These are phyloP conservation scores for Lasioglossum lativentre DNA, from an alignment of 2,888 invertebrate genomes.

Conservation along the genomic window DNA sequence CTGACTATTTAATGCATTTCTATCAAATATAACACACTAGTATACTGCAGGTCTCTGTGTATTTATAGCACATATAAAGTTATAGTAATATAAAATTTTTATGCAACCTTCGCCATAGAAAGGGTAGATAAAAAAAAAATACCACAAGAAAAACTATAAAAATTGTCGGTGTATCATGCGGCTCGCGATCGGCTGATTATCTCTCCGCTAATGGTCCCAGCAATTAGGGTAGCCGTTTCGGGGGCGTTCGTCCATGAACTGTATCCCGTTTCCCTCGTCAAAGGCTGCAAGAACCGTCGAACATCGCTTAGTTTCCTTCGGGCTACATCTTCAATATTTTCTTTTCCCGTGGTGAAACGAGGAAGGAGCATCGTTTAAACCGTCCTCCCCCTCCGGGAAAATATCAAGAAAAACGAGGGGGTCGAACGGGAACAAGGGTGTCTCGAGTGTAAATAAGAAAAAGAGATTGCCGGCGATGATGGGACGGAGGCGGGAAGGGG, in stretches of 20 bases:
- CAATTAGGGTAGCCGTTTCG: background rate
- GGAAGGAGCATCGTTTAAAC: background rate
- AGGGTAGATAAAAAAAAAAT: no score
- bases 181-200: background rate
- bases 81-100: no score
- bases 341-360: background rate
- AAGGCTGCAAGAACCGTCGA: slow-evolving; percentile 1
- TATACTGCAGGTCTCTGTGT: no score
- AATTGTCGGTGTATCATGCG: background rate
- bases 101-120: no score
- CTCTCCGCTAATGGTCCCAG: background rate
- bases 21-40: no score
- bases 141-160: background rate
- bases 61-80: no score
- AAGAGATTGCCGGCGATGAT: slow-evolving; percentile 16
- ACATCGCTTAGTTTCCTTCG: background rate
- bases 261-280: background rate
- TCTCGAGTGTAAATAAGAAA: background rate
- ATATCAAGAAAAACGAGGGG: background rate
- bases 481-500: background rate
- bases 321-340: background rate
- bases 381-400: background rate
- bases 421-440: background rate
- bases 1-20: no score
- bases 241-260: background rate